phyloP scores from a whole-genome alignment of 2,797 vertebrate species.

The Cephalopachus bancanus region DNA sequence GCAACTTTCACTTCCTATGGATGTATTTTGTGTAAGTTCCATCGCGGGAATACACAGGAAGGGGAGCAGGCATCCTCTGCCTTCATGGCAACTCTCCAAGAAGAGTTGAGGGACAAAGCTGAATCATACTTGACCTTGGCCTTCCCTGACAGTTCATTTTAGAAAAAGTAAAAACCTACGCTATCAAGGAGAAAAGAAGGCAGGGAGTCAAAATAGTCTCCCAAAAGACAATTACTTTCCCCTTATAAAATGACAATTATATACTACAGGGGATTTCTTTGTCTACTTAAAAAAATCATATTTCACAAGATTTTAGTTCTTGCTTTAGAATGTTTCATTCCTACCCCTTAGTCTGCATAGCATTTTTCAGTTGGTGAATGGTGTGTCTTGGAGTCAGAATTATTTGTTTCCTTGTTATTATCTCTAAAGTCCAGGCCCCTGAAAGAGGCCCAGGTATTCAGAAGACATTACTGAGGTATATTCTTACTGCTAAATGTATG shows the following conservation, averaged over 20 bases:
- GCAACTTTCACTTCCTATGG: fast-evolving
- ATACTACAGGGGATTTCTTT: background rate
- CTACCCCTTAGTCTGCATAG: background rate
- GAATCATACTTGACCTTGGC: background rate
- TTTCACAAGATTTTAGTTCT: constrained; percentile 14
- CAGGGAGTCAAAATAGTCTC: background rate
- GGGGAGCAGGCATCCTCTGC: background rate
- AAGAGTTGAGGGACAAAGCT: background rate
- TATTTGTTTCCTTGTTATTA: background rate
- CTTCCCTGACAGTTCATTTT: background rate
- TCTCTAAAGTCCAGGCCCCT: background rate
- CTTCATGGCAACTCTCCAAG: background rate
- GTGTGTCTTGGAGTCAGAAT: background rate
- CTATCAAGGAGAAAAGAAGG: background rate
- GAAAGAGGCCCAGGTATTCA: background rate
- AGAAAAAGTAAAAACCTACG: constrained; percentile 9
- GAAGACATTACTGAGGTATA: background rate
- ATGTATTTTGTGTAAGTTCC: background rate
- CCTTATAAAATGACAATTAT: constrained; percentile 8
- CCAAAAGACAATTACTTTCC: background rate
- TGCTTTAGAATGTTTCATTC: constrained; percentile 9
- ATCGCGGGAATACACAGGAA: fast-evolving
- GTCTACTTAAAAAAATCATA: background rate
- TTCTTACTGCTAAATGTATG: background rate
- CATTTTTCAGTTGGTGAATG: constrained; percentile 26